Base-by-base conservation (phyloP, 1,140 invertebrate species). In the Ostrea edulis region DNA sequence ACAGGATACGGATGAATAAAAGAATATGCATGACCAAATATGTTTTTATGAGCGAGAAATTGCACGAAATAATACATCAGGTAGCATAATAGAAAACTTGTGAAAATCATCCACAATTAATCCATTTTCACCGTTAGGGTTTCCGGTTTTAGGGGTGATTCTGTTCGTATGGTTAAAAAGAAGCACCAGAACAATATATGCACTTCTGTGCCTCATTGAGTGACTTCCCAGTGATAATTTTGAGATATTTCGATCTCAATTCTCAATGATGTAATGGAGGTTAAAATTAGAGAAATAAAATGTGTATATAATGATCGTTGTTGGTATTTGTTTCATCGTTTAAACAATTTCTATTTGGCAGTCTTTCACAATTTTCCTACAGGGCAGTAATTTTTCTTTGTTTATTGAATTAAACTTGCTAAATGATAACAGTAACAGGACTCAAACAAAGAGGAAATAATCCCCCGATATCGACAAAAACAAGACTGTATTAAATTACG, bases 401-500 rank as follows among this genome's bases (percentile, higher is more conserved):
- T 29, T 11, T 29, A 77, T 35, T 35, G 12, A 29, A 77, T 77
- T 25, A 77, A 77, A 77, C 68, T 77, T 77, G 68, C 68, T 77
- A 77, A 77, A 77, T 77, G 68, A 77, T 77, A 29, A 77, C 68
- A 25, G 29, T 29, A 77, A 77, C 68, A 44, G 25, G 35, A 35
- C 22, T 20, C 14, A 83, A 83, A 51, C 44, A 25, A 83, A 83
- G 82, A 22, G 20, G 14, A 52, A 52, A 53, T 52, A 83, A 83
- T 53, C 44, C 53, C 51, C 12, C 14, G 53, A 83, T 53, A 54
- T 52, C 8, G 20, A 83, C 53, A 83, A 83, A 52, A 22, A 83
- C 53, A 53, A n/a, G 53, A 53, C 20, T 65, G 58, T 85, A 58
- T 58, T 9, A 22, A 58, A 85, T 85, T n/a, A 85, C n/a, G 25